phyloP scores from a whole-genome alignment of 2,888 invertebrate species.

The Hoplodrina ambigua region DNA sequence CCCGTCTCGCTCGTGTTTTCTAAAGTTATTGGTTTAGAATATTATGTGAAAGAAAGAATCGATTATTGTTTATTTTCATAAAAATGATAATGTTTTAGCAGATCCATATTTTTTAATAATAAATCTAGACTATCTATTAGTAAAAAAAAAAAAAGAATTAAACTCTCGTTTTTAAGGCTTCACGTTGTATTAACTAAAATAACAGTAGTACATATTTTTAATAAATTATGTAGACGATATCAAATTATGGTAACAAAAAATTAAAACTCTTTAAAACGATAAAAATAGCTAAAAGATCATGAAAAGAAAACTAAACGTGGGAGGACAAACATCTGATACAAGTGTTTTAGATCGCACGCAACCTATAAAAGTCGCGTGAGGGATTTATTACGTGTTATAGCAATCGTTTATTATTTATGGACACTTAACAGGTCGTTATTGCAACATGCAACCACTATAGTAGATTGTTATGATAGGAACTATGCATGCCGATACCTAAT shows the following conservation, averaged over 20 bases:
- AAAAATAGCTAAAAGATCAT: too few relatives aligned
- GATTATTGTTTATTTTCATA: not conserved
- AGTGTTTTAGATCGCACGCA: slow-evolving; percentile 17
- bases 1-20: not conserved
- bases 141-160: too few relatives aligned
- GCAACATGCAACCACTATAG: slow-evolving; percentile 20
- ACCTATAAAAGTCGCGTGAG: slow-evolving; percentile 27
- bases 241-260: too few relatives aligned
- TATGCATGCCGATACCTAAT: slow-evolving; percentile 19
- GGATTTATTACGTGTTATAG: slow-evolving; percentile 35
- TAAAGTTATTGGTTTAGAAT: slow-evolving; percentile 17
- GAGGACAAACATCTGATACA: slow-evolving; percentile 19
- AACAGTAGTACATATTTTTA: too few relatives aligned
- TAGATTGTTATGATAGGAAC: slow-evolving; percentile 4
- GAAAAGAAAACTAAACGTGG: not conserved
- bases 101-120: too few relatives aligned
- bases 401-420: slow-evolving; percentile 37
- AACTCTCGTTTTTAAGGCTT: not conserved
- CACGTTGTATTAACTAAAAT: too few relatives aligned
- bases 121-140: too few relatives aligned
- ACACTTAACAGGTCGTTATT: slow-evolving; percentile 30
- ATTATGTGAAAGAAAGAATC: not conserved
- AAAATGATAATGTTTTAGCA: not conserved
- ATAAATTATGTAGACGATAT: too few relatives aligned
- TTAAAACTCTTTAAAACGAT: too few relatives aligned